Percentiles rank a stretch among this genome's conserved stretches.
phyloP scores from a whole-genome alignment of 2,797 vertebrate species.

The Neosilurus hyrtlii region DNA sequence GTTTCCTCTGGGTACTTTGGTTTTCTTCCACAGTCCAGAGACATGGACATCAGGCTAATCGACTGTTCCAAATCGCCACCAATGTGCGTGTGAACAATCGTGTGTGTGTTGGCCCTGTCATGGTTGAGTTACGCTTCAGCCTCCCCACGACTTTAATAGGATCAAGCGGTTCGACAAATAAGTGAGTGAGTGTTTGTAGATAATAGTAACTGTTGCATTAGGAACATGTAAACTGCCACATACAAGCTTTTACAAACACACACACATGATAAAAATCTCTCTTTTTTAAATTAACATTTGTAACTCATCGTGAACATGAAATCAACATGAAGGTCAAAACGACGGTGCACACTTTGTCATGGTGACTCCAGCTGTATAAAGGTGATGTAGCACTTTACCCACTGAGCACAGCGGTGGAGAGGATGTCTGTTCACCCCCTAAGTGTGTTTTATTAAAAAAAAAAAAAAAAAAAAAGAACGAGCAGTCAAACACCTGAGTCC shows the following conservation, averaged over 20 bases:
- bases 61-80: no score
- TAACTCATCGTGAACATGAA: background rate
- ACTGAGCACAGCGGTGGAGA: constrained; percentile 7
- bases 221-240: constrained; percentile 24
- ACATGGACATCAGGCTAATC: no score
- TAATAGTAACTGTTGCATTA: constrained; percentile 19
- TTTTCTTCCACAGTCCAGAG: no score
- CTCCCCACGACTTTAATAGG: no score
- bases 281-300: background rate
- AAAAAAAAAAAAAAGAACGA: background rate
- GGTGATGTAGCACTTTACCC: constrained; percentile 14
- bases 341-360: constrained; percentile 27
- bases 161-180: no score
- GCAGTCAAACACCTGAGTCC: constrained; percentile 5
- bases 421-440: constrained; percentile 12
- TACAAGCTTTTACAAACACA: constrained; percentile 27
- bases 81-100: no score
- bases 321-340: constrained; percentile 35
- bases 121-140: no score
- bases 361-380: constrained; percentile 14
- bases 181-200: background rate
- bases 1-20: no score
- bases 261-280: background rate
- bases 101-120: no score
- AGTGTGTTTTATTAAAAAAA: constrained; percentile 14